A percentile compares a stretch with the other conserved stretches of the same genome.
Conservation (phyloP, 2,113 vertebrate genomes). For the Lepus americanus region DNA sequence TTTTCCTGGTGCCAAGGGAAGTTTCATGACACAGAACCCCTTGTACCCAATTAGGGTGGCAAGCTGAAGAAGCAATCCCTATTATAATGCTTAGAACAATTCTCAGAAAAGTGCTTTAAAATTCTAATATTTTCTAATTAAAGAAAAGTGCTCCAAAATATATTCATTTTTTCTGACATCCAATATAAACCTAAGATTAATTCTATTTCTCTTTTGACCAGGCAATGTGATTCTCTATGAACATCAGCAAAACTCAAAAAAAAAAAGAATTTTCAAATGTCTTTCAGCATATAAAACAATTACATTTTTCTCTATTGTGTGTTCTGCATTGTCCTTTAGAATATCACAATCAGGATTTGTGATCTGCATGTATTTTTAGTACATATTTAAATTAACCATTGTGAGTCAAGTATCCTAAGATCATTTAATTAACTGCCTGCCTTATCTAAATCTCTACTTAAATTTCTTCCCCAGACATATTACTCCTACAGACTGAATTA, state of each 20-base stretch:
- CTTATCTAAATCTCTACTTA: slow-evolving; percentile 86
- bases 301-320: slow-evolving; percentile 47
- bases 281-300: slow-evolving; percentile 49
- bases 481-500: slow-evolving; percentile 93
- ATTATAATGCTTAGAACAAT: background rate
- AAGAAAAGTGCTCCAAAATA: slow-evolving; percentile 33
- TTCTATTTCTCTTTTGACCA: slow-evolving; percentile 42
- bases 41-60: background rate
- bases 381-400: slow-evolving; percentile 72
- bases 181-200: slow-evolving; percentile 51
- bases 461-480: slow-evolving; percentile 89
- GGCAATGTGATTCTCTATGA: slow-evolving; percentile 29
- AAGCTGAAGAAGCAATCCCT: background rate
- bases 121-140: slow-evolving; percentile 41
- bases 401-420: slow-evolving; percentile 67
- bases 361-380: slow-evolving; percentile 70
- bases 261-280: slow-evolving; percentile 29
- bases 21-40: background rate
- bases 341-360: slow-evolving; percentile 48
- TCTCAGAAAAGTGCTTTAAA: slow-evolving; percentile 58
- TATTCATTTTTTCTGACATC: slow-evolving; percentile 42
- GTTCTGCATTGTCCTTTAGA: background rate
- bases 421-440: slow-evolving; percentile 82
- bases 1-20: background rate
- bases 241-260: slow-evolving; percentile 21